These are phyloP conservation scores for Gisinianus flammeolus DNA, from an alignment of 2,888 invertebrate species.

Conservation along the genomic window DNA sequence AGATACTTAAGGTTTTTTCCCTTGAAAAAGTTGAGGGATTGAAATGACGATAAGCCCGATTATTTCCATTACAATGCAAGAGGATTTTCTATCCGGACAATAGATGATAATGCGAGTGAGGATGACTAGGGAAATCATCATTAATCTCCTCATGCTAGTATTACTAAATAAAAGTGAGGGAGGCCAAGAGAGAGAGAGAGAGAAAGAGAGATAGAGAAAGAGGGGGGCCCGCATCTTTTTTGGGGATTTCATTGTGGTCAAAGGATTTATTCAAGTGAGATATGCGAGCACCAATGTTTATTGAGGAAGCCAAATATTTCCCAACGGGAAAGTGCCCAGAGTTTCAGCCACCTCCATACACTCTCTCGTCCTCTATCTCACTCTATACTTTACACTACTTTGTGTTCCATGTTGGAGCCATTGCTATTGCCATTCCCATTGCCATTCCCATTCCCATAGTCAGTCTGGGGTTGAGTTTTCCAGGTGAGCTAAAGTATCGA, in stretches of 20 bases:
- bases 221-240: not conserved
- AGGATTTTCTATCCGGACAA: no score
- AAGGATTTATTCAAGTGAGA: constrained; percentile 13
- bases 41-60: no score
- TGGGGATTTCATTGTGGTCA: not conserved
- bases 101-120: no score
- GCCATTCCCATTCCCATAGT: not conserved
- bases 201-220: not conserved
- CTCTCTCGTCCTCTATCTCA: not conserved
- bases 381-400: not conserved
- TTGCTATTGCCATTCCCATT: not conserved
- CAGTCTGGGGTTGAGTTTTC: not conserved
- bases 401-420: not conserved
- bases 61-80: no score
- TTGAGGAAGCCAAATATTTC: not conserved
- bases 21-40: no score
- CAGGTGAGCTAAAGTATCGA: constrained; percentile 1
- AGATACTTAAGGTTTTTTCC: no score
- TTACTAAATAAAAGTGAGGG: not conserved
- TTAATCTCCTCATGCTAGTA: no score
- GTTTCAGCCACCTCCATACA: not conserved
- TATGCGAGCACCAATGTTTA: not conserved
- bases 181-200: not conserved
- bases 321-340: not conserved
- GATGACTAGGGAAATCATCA: no score